These are phyloP conservation scores for Pteronotus mesoamericanus DNA, from an alignment of 2,797 vertebrate genomes.

Conservation along the genomic window DNA sequence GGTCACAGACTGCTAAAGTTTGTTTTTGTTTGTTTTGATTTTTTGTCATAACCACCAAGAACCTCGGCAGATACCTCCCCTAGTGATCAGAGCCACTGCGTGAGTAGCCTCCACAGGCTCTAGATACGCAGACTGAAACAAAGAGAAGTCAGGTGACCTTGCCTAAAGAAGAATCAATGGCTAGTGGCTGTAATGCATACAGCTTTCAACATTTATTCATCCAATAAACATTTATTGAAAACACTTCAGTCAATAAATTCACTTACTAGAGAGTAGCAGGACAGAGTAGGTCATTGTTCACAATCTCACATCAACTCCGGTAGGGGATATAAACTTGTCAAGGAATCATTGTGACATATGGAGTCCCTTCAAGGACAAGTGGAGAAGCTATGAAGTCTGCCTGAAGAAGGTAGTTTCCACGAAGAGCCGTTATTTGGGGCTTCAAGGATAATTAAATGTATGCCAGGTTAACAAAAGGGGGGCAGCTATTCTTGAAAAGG, in stretches of 20 bases:
- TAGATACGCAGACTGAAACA: not conserved
- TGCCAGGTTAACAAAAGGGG: not conserved
- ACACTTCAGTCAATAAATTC: not conserved
- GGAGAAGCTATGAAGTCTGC: not conserved
- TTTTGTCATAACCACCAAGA: not conserved
- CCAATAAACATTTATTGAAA: not conserved
- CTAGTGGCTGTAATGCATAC: not conserved
- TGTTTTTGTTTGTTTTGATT: not conserved
- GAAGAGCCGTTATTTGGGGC: not conserved
- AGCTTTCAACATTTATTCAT: not conserved
- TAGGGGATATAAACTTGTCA: not conserved
- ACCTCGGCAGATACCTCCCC: not conserved
- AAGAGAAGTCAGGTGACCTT: not conserved
- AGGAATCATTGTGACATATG: not conserved
- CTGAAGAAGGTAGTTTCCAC: not conserved
- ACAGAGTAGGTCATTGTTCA: not conserved
- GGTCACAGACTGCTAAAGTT: not conserved
- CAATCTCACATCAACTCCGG: not conserved
- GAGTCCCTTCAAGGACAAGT: not conserved
- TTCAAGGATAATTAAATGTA: not conserved
- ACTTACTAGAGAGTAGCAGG: not conserved
- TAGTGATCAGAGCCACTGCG: accelerated
- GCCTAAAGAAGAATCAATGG: not conserved
- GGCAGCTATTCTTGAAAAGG: not conserved
- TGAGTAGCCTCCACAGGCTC: not conserved